Conservation (phyloP, 2,888 invertebrate genomes). For the Xestobium rufovillosum region DNA sequence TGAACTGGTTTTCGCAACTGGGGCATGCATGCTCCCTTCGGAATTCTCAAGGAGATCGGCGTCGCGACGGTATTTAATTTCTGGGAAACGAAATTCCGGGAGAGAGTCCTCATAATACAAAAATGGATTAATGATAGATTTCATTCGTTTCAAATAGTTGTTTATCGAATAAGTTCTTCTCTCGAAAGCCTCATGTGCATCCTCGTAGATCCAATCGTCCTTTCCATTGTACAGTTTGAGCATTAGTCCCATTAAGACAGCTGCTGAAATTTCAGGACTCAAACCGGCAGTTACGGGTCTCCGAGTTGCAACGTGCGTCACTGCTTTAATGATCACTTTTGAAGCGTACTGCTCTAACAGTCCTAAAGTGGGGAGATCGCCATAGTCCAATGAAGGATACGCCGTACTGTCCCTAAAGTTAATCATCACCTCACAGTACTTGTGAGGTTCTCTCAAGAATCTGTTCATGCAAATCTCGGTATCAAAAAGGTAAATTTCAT, state of each 20-base stretch:
- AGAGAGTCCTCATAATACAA: constrained; percentile 42
- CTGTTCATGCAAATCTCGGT: constrained; percentile 44
- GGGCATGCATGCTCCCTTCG: no score
- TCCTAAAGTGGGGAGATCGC: constrained; percentile 50
- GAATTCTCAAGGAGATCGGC: no score
- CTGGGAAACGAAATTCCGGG: constrained; percentile 23
- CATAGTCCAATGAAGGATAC: constrained; percentile 44
- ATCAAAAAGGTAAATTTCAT: constrained; percentile 52
- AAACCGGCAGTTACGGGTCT: constrained; percentile 58
- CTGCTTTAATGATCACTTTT: constrained; percentile 47
- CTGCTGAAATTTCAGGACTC: constrained; percentile 45
- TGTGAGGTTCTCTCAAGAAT: constrained; percentile 48
- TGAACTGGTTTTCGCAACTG: no score
- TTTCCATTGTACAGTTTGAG: constrained; percentile 49
- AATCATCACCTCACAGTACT: constrained; percentile 46
- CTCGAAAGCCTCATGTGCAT: constrained; percentile 41
- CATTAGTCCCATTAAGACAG: constrained; percentile 50
- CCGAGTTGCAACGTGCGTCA: constrained; percentile 45
- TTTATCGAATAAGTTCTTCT: constrained; percentile 29
- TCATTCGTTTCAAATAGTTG: constrained; percentile 40
- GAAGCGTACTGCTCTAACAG: constrained; percentile 56
- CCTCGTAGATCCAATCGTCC: constrained; percentile 32
- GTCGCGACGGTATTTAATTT: no score
- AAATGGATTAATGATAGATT: constrained; percentile 51
- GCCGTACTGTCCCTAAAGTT: constrained; percentile 32